A percentile compares a stretch with the other conserved stretches of the same genome.
Conservation (phyloP, 2,797 vertebrate genomes). For the Notoglanidium macrostoma region DNA sequence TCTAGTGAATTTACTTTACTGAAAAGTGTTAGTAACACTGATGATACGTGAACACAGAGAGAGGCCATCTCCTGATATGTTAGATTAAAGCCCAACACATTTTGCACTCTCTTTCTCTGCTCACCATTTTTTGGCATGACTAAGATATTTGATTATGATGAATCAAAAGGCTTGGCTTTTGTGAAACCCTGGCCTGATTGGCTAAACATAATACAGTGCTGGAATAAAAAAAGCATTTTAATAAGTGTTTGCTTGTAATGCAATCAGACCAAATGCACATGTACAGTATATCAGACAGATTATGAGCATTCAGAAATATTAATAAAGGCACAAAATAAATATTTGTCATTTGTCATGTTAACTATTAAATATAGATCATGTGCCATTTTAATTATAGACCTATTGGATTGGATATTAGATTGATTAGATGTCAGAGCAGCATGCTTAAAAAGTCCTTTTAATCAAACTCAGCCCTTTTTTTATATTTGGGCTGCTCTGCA, state of each 20-base stretch:
- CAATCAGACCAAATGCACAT: background rate
- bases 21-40: background rate
- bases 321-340: slow-evolving; percentile 1
- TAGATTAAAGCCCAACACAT: background rate
- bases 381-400: background rate
- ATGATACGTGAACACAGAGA: background rate
- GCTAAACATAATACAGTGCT: background rate
- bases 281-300: background rate
- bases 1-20: background rate
- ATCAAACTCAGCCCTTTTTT: background rate
- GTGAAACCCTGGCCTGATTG: background rate
- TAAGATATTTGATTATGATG: background rate
- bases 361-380: background rate
- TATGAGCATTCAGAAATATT: background rate
- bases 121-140: background rate
- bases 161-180: background rate
- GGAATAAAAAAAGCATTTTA: background rate
- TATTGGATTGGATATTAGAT: background rate
- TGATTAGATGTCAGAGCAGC: background rate
- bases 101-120: background rate
- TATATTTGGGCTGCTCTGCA: background rate
- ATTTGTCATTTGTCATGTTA: background rate
- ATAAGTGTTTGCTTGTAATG: background rate
- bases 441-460: background rate
- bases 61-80: background rate